Conservation (phyloP, 2,888 invertebrate genomes). For the Lissonota sp. region DNA sequence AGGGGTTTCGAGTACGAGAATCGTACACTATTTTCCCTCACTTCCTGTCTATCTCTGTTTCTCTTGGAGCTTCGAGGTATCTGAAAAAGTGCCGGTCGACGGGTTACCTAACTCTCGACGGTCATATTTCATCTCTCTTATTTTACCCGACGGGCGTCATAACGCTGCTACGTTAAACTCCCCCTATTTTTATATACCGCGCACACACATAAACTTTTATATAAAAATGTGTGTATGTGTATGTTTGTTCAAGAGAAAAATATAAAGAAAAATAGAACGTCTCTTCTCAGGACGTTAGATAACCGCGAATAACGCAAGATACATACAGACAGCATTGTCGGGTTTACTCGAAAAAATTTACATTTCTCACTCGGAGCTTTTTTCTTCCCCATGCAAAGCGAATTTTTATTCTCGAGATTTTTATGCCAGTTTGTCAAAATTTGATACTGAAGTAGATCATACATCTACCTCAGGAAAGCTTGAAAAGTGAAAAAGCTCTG, state of each 20-base stretch:
- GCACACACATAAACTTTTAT: slow-evolving; percentile 16
- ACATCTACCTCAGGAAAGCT: no score
- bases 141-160: slow-evolving; percentile 63
- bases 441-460: no score
- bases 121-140: slow-evolving; percentile 74
- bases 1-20: slow-evolving; percentile 26
- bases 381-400: no score
- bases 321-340: background rate
- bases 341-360: background rate
- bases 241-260: slow-evolving; percentile 23
- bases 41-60: slow-evolving; percentile 34
- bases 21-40: slow-evolving; percentile 14
- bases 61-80: slow-evolving; percentile 48
- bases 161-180: slow-evolving; percentile 63
- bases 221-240: slow-evolving; percentile 20
- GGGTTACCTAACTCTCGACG: slow-evolving; percentile 73
- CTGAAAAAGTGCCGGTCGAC: slow-evolving; percentile 69
- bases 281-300: slow-evolving; percentile 70
- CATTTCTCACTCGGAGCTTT: background rate
- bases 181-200: slow-evolving; percentile 67
- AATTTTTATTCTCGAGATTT: no score
- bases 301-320: slow-evolving; percentile 48
- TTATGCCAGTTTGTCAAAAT: no score
- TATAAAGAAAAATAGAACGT: slow-evolving; percentile 44
- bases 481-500: no score